Evolutionary conservation across 2,797 vertebrate species (phyloP).

Genomic region (Aulostomus chinensis): DNA sequence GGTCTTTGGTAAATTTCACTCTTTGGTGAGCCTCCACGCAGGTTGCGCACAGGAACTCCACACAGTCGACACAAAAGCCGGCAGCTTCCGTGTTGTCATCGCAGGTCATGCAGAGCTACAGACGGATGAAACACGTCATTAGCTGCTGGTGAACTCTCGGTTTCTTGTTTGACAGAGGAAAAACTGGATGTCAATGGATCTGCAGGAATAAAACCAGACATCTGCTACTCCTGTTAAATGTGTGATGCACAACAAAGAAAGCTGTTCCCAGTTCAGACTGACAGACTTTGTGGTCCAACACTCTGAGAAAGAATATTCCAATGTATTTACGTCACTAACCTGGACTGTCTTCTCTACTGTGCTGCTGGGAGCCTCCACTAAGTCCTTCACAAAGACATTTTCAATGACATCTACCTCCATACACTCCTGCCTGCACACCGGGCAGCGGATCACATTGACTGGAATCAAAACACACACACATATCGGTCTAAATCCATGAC

Average conservation of each 20-base stretch:
- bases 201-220: no score
- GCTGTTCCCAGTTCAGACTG: no score
- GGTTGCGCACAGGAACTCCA: constrained; percentile 94
- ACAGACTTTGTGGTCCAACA: no score
- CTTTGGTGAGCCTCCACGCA: constrained; percentile 95
- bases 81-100: constrained; percentile 93
- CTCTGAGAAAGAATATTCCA: no score
- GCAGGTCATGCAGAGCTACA: constrained; percentile 91
- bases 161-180: no score
- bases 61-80: constrained; percentile 93
- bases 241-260: no score
- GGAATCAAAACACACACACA: constrained; percentile 12
- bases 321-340: no score
- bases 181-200: no score
- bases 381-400: constrained; percentile 91
- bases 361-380: constrained; percentile 90
- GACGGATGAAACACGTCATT: constrained; percentile 1
- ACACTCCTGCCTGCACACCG: constrained; percentile 90
- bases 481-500: neutral
- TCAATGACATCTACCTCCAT: constrained; percentile 91
- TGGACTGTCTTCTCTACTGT: constrained; percentile 89
- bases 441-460: constrained; percentile 92
- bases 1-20: constrained; percentile 96
- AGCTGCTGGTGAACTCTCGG: neutral
- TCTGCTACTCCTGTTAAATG: no score